Percentiles rank a stretch among this genome's conserved stretches.
phyloP scores from a whole-genome alignment of 2,797 vertebrate species.

The Gastrophryne carolinensis region DNA sequence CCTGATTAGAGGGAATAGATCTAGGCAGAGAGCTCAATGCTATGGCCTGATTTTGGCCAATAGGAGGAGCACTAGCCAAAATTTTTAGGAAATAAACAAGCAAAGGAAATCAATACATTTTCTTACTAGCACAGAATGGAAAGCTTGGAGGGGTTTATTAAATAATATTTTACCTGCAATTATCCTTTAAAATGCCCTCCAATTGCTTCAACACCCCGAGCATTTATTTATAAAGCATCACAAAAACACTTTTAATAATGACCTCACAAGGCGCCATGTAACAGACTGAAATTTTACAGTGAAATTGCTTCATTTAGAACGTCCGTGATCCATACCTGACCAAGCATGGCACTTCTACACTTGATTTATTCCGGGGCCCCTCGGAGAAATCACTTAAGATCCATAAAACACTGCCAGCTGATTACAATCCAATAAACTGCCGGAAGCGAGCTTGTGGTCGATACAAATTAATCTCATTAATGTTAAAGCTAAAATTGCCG shows the following conservation, averaged over 20 bases:
- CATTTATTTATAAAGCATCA: too few species aligned
- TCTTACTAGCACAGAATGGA: too few species aligned
- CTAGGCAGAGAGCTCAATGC: too few species aligned
- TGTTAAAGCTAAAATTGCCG: not conserved
- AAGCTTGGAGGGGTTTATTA: too few species aligned
- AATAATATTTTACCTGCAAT: too few species aligned
- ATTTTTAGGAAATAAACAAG: too few species aligned
- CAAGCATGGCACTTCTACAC: not conserved
- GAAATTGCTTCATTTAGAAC: slow-evolving; percentile 14
- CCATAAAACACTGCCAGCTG: slow-evolving; percentile 6
- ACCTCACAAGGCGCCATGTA: not conserved
- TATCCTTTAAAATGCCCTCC: too few species aligned
- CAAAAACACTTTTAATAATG: not conserved
- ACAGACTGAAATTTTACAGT: not conserved
- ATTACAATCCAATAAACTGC: slow-evolving; percentile 5
- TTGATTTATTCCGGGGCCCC: slow-evolving; percentile 17
- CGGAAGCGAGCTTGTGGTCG: not conserved
- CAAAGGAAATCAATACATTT: too few species aligned
- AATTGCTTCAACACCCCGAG: too few species aligned
- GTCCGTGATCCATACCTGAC: slow-evolving; percentile 5
- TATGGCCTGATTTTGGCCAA: too few species aligned
- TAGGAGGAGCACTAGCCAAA: too few species aligned
- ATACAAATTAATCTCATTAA: slow-evolving; percentile 2
- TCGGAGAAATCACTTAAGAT: slow-evolving; percentile 6
- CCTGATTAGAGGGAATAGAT: too few species aligned